Base-by-base conservation (phyloP, 2,113 vertebrate species). In the Mormyrus iriodes region DNA sequence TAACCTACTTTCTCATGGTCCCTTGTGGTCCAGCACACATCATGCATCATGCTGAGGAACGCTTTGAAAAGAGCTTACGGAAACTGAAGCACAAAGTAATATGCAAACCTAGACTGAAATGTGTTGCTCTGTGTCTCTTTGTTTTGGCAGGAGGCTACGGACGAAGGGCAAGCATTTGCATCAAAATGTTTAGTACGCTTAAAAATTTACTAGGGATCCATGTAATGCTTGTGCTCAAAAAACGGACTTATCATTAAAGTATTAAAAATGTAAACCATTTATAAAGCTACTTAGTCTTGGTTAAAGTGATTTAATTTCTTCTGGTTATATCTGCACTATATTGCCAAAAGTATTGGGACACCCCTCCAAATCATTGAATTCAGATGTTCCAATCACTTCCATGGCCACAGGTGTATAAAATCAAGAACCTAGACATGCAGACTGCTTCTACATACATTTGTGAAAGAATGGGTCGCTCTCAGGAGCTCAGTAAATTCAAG, bases 241-340 rank as follows among this genome's bases (percentile, higher is more conserved):
- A 87, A 90, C 87, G 86, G 93, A 93, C 93, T 96, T 93, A 95
- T 95, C 93, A 94, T 94, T 95, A 95, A 93, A 91, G 55, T 93
- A 95, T 96, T 94, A 95, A 95, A 95, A 95, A 95, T 96, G 94
- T 93, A 95, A 92, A 94, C 91, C 91, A 92, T 94, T 94, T 88
- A 69, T 90, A 89, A 92, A 92, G 92, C 91, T 92, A 93, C 93
- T 94, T 91, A 92, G 92, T 27, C n/a, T 58, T 73, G 91, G 69
- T 93, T 92, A 92, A 91, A 85, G 90, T 91, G 17, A 87, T 55
- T 27, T 24, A 24, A 61, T 44, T 24, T 44, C 35, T 87, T 44
- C 35, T 12, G 9, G 2, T 31, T 39, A 44, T 44, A 27, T 51
- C 31, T 73, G n/a, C n/a, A n/a, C n/a, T n/a, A n/a, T n/a, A n/a